Base-by-base conservation (phyloP, 2,113 vertebrate species). In the Salvator merianae region DNA sequence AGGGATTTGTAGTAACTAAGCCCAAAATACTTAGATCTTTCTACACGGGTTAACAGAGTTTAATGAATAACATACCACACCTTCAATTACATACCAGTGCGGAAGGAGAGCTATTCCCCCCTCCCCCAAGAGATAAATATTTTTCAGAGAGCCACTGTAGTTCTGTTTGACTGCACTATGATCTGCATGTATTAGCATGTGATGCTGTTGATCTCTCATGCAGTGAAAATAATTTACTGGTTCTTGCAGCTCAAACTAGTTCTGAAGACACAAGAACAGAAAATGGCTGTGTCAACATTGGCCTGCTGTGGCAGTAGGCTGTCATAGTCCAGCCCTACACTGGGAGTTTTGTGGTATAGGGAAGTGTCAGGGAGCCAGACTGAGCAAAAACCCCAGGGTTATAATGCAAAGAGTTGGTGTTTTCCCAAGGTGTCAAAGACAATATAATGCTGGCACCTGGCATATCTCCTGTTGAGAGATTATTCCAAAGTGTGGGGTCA, bases 1-100 rank as follows among this genome's bases (percentile, higher is more conserved):
- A 66, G 26, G 77, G 62, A 38, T 74, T 80, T 85, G 59, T 70
- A 53, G 26, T 74, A 74, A 63, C 28, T 43, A 82, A 82, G 70
- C 55, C 34, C 81, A 36, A 85, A 85, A 66, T 40, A 36, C 62
- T 74, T 73, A 22, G 59, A 66, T 74, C 24, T 24, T 32, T 65
- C 63, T 53, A 43, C 70, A 74, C 47, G 38, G 22, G 32, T 80
- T 28, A 74, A 66, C n/a, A 34, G 12, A 38, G 65, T 53, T 34
- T 69, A 81, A 28, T 47, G 70, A 5, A 47, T 34, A 59, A 50
- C 47, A 34, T 30, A 69, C 65, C 32, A 81, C 66, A 26, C 10
- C 79, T 71, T 53, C 79, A n/a, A 28, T 12, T 81, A 47, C 43
- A 71, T 69, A 2, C 68, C 68, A 34, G 68, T 69, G 66, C 66